A percentile compares a stretch with the other conserved stretches of the same genome.
Conservation (phyloP, 2,113 vertebrate species). For the cattle (Bos taurus) region DNA sequence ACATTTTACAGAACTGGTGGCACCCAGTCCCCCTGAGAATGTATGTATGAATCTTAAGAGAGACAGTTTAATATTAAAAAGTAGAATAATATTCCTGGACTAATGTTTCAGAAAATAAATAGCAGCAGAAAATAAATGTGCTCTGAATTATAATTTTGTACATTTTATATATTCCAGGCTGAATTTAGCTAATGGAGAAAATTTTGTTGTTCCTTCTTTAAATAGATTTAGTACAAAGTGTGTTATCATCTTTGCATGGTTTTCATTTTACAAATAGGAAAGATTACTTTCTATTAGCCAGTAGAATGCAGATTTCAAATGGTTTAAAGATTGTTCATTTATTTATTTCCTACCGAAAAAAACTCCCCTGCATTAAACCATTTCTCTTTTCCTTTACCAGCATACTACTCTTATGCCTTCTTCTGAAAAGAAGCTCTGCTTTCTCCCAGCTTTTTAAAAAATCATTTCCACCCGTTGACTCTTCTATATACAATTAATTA, state of each 20-base stretch:
- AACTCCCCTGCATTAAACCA: background rate
- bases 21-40: background rate
- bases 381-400: background rate
- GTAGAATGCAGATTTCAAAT: conserved; percentile 36
- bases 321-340: conserved; percentile 17
- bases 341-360: conserved; percentile 23
- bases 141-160: conserved; percentile 39
- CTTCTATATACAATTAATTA: background rate
- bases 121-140: background rate
- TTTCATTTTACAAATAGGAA: conserved; percentile 56
- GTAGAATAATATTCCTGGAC: conserved; percentile 20
- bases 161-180: conserved; percentile 20
- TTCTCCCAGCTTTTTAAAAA: background rate
- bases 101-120: conserved; percentile 52
- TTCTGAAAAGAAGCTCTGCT: background rate
- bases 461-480: background rate
- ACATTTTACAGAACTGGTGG: conserved; percentile 13
- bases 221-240: conserved; percentile 45
- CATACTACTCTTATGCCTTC: background rate
- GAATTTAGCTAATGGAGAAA: conserved; percentile 51
- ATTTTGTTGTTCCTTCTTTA: conserved; percentile 30
- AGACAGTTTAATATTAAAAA: conserved; percentile 45
- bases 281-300: conserved; percentile 49
- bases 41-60: conserved; percentile 7
- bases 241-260: conserved; percentile 40